Evolutionary conservation across 2,888 invertebrate genomes (phyloP), one percentile per base, ranked within the genome.

Genomic region (Mechanitis mazaeus): DNA sequence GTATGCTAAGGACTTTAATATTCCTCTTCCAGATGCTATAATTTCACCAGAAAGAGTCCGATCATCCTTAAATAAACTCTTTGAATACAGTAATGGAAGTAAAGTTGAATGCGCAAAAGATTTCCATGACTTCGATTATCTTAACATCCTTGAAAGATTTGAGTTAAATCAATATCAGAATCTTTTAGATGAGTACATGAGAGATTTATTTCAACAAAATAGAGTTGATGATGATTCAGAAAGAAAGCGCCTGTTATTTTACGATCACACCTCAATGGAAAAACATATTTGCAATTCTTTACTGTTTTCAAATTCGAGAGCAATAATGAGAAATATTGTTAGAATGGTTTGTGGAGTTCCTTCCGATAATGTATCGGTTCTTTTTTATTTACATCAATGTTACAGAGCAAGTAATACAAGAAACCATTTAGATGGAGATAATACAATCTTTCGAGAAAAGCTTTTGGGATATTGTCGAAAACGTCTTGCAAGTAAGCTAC

Each of bases 361-460:
- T 9, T 72, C 89, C 0, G 67, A 79, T 42, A 72, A 71, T 7
- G 84, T 90, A 0, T 90, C 90, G 2, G 80, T 90, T 1, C 75
- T 90, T 12, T 90, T 89, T 68, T 90, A 84, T 64, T 79, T 90
- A 1, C 87, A 90, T 58, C 86, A 90, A 66, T 87, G 88, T 64
- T 81, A 83, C 60, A 79, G 87, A 70, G 81, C 82, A 1, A 81
- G 78, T 58, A 78, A 84, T 56, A 45, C 79, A 0, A 81, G 70
- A 59, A 85, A 88, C 63, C 83, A 84, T 63, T 65, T 89, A 45
- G 87, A 81, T 58, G 88, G 88, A 33, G 68, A 78, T 63, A 87
- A 89, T 62, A 82, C 78, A 1, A 83, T 79, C 54, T 72, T 85
- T 60, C 77, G 87, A 1, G 87, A 89, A 69, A 87, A 87, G 64